Base-by-base conservation (phyloP, 53 echinoderm and acorn worm genomes). In the Apostichopus leukothele region DNA sequence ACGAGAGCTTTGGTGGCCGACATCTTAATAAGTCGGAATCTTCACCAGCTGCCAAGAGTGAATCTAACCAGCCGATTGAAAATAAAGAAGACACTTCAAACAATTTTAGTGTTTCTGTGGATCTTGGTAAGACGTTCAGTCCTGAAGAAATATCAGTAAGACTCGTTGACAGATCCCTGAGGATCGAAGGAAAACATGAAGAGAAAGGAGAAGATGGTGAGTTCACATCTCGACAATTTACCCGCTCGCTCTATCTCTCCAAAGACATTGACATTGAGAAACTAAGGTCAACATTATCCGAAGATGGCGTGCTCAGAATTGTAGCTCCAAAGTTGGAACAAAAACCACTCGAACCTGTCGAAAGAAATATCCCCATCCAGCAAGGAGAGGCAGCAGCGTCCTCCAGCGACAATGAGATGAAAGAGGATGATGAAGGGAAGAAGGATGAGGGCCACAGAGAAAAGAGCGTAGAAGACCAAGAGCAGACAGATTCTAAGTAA, bases 271-370 rank as follows among this genome's bases (percentile, higher is more conserved):
- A 86, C 27, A 66, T 67, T 14, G 86, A 86, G n/a, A 66, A 68
- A 51, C 66, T 86, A 10, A 86, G 9, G 1, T 86, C 86, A 21
- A 8, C 67, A 25, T 86, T 86, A 50, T 67, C 66, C 6, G 67
- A 10, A 67, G 67, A 85, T 25, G 86, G 86, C 26, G 71, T 86
- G 67, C 67, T 86, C 23, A 86, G 51, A 12, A 50, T 86, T 12
- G 86, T 67, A 86, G 86, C 86, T 14, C 86, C 86, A 23, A 86
- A 68, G 57, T 68, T 86, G 26, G 22, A 81, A 52, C 57, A 57
- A n/a, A 12, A 68, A 5, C 5, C 16, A 68, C 68, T 18, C 16
- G 68, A 68, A 12, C 68, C 68, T 5, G 16, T n/a, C 19, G 68
- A 12, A 16, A 68, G 16, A 20, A 20, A 68, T n/a, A 68, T 68